phyloP scores from a whole-genome alignment of 92 coral and sea anemone genomes.

The Umimayanthus kanabou region DNA sequence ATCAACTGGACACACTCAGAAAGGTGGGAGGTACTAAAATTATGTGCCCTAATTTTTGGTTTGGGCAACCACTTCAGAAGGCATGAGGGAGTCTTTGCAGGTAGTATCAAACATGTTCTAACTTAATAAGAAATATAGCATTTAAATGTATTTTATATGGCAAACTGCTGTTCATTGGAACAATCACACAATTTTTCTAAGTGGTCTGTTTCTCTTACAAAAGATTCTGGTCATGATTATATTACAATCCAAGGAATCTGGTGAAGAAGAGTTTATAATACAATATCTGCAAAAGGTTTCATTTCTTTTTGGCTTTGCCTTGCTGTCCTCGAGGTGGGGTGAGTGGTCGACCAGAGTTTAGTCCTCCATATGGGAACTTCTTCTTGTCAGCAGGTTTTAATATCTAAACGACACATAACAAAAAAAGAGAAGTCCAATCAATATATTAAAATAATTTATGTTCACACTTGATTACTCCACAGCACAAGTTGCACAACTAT shows the following conservation, averaged over 20 bases:
- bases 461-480: too few relatives aligned
- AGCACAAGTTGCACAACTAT: too few relatives aligned
- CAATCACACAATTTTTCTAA: neutral
- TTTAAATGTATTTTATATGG: neutral
- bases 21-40: neutral
- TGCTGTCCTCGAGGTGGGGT: constrained; percentile 98
- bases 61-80: neutral
- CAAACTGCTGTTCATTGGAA: neutral
- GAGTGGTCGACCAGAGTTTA: constrained; percentile 93
- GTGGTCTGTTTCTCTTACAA: neutral
- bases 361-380: constrained; percentile 97
- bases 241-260: constrained; percentile 53
- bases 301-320: constrained; percentile 88
- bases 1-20: neutral
- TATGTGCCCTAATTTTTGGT: neutral
- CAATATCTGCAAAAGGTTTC: constrained; percentile 15
- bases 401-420: constrained; percentile 51
- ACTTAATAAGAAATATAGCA: neutral
- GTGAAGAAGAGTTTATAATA: constrained; percentile 26
- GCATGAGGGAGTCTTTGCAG: neutral
- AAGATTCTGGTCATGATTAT: constrained; percentile 37
- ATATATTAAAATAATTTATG: too few relatives aligned
- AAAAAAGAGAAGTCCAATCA: too few relatives aligned
- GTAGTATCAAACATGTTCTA: neutral
- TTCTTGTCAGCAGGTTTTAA: constrained; percentile 99